These are phyloP conservation scores for Parapristionchus giblindavisi DNA, from an alignment of 2,888 invertebrate species.

Conservation along the genomic window DNA sequence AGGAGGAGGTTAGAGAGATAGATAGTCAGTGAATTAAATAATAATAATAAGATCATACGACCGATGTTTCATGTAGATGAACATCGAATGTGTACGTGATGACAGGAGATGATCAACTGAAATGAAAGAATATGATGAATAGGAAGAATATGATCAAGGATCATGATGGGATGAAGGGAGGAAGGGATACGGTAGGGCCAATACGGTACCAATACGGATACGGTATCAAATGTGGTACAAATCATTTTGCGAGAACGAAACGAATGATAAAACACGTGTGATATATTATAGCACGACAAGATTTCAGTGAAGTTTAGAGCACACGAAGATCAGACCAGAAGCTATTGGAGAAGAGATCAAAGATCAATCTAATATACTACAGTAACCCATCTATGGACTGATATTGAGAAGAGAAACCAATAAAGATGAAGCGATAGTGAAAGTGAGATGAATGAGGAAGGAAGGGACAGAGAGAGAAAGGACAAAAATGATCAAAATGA, in stretches of 20 bases:
- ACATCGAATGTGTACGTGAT: slow-evolving; percentile 11
- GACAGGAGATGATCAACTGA: slow-evolving; percentile 1
- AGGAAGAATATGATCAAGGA: too few species aligned
- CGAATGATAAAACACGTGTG: not conserved
- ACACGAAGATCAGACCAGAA: not conserved
- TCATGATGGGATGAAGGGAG: not conserved
- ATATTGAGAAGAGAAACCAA: not conserved
- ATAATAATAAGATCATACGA: too few species aligned
- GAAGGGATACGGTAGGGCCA: not conserved
- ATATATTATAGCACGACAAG: not conserved
- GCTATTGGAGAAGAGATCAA: not conserved
- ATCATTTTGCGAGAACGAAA: not conserved
- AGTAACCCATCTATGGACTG: not conserved
- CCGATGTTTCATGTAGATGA: not conserved
- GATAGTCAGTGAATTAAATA: too few species aligned
- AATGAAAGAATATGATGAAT: too few species aligned
- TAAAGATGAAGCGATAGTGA: not conserved
- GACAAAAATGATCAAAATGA: not conserved
- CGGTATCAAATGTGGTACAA: slow-evolving; percentile 2
- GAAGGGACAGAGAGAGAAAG: too few species aligned
- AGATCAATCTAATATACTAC: not conserved
- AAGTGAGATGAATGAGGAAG: slow-evolving; percentile 4
- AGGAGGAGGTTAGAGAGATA: too few species aligned
- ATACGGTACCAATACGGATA: too few species aligned
- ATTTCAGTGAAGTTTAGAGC: slow-evolving; percentile 1